Evolutionary conservation across 37 sponge, comb jelly and placozoan genomes (phyloP).

Genomic region (Beroe forskalii): DNA sequence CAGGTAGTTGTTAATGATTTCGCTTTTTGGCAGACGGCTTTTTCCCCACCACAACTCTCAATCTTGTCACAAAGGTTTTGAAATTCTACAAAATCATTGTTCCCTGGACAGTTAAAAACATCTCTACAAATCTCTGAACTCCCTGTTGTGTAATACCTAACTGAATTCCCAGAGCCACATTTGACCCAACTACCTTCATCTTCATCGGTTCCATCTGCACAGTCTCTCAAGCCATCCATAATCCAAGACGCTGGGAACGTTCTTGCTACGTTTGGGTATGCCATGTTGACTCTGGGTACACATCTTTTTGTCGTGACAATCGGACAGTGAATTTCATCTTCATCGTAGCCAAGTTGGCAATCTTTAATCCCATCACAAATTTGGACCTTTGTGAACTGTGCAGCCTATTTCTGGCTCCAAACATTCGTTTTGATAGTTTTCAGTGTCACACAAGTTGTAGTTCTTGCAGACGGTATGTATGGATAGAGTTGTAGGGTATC

Average conservation of each 20-base stretch:
- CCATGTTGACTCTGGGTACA: neutral
- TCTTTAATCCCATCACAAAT: neutral
- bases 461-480: neutral
- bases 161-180: neutral
- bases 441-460: neutral
- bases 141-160: neutral
- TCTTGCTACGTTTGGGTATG: too few relatives aligned
- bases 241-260: neutral
- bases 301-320: neutral
- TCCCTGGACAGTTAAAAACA: neutral
- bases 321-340: neutral
- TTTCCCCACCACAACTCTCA: constrained; percentile 1
- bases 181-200: neutral
- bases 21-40: neutral
- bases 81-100: neutral
- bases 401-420: neutral
- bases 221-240: neutral
- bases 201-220: neutral
- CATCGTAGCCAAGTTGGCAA: neutral
- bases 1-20: neutral
- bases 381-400: neutral
- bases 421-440: neutral
- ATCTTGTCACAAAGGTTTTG: neutral
- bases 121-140: neutral
- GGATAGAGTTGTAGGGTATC: neutral